These are phyloP conservation scores for Dendrocincla tyrannina DNA, from an alignment of 2,797 vertebrate species.

Conservation along the genomic window DNA sequence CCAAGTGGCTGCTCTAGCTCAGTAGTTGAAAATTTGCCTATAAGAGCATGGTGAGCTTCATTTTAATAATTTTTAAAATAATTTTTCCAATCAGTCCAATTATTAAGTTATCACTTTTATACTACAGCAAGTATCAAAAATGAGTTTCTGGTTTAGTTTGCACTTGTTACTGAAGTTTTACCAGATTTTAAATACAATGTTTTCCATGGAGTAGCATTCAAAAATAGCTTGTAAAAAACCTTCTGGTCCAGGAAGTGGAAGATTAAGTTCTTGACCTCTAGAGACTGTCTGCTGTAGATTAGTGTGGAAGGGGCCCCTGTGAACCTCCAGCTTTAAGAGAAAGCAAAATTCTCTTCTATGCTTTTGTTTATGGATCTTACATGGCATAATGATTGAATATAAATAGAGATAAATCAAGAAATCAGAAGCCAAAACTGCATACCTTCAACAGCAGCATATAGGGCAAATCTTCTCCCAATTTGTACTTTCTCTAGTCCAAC, in stretches of 20 bases:
- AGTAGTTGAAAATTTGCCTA: not conserved
- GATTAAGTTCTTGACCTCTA: not conserved
- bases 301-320: not conserved
- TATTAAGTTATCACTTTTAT: not conserved
- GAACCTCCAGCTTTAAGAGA: not conserved
- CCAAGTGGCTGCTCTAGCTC: not conserved
- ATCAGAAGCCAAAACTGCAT: accelerated
- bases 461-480: not conserved
- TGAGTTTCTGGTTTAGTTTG: not conserved
- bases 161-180: not conserved
- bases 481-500: not conserved
- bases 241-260: not conserved
- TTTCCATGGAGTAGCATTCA: not conserved
- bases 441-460: not conserved
- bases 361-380: not conserved
- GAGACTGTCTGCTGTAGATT: not conserved
- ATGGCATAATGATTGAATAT: not conserved
- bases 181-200: not conserved
- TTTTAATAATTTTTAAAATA: not conserved
- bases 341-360: not conserved
- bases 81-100: not conserved
- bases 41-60: not conserved
- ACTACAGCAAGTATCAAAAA: not conserved
- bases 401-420: not conserved
- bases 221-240: not conserved